These are phyloP conservation scores for Chloroceryle inda DNA, from an alignment of 2,797 vertebrate genomes.

Conservation along the genomic window DNA sequence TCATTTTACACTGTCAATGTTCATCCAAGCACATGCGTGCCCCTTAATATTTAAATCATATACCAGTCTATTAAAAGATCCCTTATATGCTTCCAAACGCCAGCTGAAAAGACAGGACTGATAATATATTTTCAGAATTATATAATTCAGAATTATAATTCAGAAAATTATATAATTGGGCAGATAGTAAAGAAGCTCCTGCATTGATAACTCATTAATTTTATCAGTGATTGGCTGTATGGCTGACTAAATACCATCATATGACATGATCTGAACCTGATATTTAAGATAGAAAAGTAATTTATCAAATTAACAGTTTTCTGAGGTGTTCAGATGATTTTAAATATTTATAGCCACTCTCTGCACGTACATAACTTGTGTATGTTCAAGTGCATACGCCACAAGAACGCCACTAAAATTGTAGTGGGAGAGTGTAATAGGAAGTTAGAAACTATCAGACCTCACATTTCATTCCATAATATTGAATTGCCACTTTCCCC, in stretches of 20 bases:
- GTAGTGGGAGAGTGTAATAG: neutral
- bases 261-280: neutral
- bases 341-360: neutral
- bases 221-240: neutral
- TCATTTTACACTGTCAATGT: neutral
- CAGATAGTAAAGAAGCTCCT: neutral
- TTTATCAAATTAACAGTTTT: neutral
- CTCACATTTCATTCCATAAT: neutral
- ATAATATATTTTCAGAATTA: neutral
- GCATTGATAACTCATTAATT: neutral
- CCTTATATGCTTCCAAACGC: neutral
- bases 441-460: neutral
- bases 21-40: neutral
- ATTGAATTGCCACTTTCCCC: neutral
- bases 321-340: neutral
- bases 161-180: neutral
- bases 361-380: fast-evolving
- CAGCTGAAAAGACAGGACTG: neutral
- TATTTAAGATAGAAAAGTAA: neutral
- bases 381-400: neutral
- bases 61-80: neutral
- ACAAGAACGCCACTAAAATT: neutral
- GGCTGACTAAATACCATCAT: neutral
- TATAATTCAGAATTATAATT: neutral
- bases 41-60: neutral